phyloP scores from a whole-genome alignment of 1,140 invertebrate genomes.

The Drosophila sechellia region DNA sequence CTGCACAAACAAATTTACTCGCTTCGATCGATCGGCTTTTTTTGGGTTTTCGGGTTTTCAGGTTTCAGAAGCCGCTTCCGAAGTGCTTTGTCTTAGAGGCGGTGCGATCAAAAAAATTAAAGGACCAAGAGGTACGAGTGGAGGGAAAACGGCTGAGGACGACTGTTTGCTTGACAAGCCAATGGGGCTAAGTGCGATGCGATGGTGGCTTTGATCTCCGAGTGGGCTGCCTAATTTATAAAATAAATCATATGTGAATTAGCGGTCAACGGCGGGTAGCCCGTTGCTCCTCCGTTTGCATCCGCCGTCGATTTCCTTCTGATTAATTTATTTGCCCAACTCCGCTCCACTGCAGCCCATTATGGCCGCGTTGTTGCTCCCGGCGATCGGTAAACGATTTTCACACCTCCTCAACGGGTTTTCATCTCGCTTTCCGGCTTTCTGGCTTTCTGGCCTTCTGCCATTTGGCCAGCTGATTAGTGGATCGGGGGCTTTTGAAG shows the following conservation, averaged over 20 bases:
- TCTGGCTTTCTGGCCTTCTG: constrained; percentile 3
- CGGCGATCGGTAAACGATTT: constrained; percentile 62
- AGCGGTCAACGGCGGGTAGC: constrained; percentile 61
- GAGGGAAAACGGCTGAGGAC: not conserved
- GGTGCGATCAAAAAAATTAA: constrained; percentile 61
- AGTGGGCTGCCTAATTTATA: constrained; percentile 67
- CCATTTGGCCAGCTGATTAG: constrained; percentile 57
- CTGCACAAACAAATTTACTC: constrained; percentile 77
- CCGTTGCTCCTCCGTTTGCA: constrained; percentile 35
- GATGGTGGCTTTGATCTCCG: constrained; percentile 41
- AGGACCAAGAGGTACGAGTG: not conserved
- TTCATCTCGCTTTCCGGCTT: constrained; percentile 12
- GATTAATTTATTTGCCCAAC: constrained; percentile 77
- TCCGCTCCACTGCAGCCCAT: constrained; percentile 42
- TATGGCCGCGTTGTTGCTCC: constrained; percentile 54
- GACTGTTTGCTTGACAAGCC: constrained; percentile 72
- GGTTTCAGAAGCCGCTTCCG: constrained; percentile 78
- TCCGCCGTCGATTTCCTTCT: constrained; percentile 65
- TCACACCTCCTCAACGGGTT: constrained; percentile 63
- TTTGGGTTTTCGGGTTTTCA: constrained; percentile 40
- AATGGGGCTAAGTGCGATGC: constrained; percentile 29
- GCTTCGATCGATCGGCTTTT: constrained; percentile 37
- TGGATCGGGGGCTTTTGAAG: constrained; percentile 60
- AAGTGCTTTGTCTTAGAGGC: constrained; percentile 54
- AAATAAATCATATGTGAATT: constrained; percentile 74